Evolutionary conservation across 2,113 vertebrate genomes (phyloP).

Genomic region (Columba janthina): DNA sequence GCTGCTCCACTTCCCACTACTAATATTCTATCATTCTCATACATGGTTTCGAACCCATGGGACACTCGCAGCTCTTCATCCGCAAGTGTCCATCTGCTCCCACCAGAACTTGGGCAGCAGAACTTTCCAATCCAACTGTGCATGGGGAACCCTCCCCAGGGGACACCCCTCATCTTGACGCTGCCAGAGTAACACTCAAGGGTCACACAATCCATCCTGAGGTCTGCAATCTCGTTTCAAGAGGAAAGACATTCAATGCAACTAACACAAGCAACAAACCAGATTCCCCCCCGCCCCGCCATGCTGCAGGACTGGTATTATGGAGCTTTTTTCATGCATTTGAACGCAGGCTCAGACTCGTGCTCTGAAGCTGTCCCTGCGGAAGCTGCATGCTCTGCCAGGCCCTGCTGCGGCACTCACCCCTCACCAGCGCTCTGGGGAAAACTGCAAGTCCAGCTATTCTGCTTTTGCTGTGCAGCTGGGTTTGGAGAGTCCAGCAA

Average conservation of each 20-base stretch:
- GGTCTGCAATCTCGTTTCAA: background rate
- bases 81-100: background rate
- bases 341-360: background rate
- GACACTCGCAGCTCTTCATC: background rate
- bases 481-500: constrained; percentile 43
- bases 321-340: background rate
- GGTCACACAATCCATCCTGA: background rate
- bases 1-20: background rate
- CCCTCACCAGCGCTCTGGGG: background rate
- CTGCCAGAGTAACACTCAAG: background rate
- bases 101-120: background rate
- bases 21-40: background rate
- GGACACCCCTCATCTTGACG: background rate
- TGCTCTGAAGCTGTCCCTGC: background rate
- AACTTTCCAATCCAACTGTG: background rate
- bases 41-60: background rate
- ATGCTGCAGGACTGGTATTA: background rate
- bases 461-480: constrained; percentile 4
- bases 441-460: constrained; percentile 58
- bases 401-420: background rate
- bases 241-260: background rate
- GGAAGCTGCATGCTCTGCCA: background rate
- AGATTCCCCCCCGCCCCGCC: background rate
- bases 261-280: background rate
- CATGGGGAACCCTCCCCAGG: background rate